phyloP scores from a whole-genome alignment of 2,888 invertebrate genomes.

The Heliconius ismenius region DNA sequence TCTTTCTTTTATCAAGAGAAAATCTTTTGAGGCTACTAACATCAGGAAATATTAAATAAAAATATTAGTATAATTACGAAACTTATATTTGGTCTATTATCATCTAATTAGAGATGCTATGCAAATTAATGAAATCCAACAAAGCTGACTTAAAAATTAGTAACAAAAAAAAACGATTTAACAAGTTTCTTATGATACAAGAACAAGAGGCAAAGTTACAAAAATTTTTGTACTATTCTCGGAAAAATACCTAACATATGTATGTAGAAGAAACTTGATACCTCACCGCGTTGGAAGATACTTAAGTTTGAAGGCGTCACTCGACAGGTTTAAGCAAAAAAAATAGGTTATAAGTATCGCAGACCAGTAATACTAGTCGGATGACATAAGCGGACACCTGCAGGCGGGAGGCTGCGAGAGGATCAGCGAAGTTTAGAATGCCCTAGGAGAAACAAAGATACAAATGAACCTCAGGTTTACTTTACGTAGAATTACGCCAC shows the following conservation, averaged over 20 bases:
- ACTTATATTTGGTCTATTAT: neutral
- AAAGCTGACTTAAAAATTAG: neutral
- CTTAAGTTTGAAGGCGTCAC: slow-evolving; percentile 25
- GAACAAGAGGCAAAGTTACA: neutral
- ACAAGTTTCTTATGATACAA: neutral
- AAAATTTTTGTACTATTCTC: neutral
- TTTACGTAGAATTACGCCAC: neutral
- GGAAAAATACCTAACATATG: slow-evolving; percentile 17
- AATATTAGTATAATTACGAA: neutral
- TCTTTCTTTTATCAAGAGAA: too few relatives aligned
- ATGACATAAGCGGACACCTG: slow-evolving; percentile 62
- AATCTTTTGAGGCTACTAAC: too few relatives aligned
- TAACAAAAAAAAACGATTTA: neutral
- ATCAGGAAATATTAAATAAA: neutral
- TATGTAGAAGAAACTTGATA: slow-evolving; percentile 22
- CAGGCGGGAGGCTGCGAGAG: slow-evolving; percentile 11
- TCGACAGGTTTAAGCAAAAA: slow-evolving; percentile 32
- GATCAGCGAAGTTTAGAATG: neutral
- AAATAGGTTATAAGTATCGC: slow-evolving; percentile 44
- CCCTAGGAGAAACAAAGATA: neutral
- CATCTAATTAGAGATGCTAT: slow-evolving; percentile 9
- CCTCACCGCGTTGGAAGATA: slow-evolving; percentile 19
- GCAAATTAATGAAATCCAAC: neutral
- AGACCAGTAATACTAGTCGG: slow-evolving; percentile 63
- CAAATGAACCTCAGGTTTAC: too few relatives aligned